Base-by-base conservation (phyloP, 2,888 invertebrate genomes). In the Crocallis elinguaria region DNA sequence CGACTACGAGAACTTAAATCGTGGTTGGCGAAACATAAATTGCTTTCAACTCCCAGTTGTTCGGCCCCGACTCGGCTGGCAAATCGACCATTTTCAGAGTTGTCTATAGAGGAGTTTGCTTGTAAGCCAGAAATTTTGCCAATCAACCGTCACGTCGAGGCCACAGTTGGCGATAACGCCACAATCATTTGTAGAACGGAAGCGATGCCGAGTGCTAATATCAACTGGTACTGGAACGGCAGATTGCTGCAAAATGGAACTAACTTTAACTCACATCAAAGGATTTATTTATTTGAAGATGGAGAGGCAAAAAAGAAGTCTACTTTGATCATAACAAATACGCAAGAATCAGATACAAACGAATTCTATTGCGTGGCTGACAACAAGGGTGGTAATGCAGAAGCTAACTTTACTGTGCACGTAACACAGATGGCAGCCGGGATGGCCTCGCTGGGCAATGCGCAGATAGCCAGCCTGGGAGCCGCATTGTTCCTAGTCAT, bases 331-430 rank as follows among this genome's bases (percentile, higher is more conserved):
- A 86, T 97, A 33, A 96, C 96, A 23, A 96, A 97, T 77, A 95
- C 96, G 13, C 96, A 96, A 84, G 96, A 96, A 80, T 93, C 95
- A 1, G 96, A 96, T 77, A 95, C 96, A 0, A 95, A 95, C 50
- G 96, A 96, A 71, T 97, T 97, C 85, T 96, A 96, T 79, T 98
- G 98, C 82, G 95, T 97, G 1, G 97, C 97, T 6, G 97, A 97
- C 83, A 98, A 98, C 84, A 94, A 95, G 56, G 98, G 96, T 2
- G 98, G 97, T 14, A 95, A 94, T 72, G 95, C 96, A 23, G 97
- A 97, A 87, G 96, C 96, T 9, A 98, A 98, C 84, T 97, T 97
- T 75, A 97, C 97, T 27, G 92, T 98, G 30, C 95, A 96, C 75
- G 96, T 98, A 45, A 94, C 95, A 43, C 93, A 96, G 85, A 89